A percentile compares a stretch with the other conserved stretches of the same genome.
phyloP scores from a whole-genome alignment of 2,113 vertebrate species.

The Dendropsophus ebraccatus region DNA sequence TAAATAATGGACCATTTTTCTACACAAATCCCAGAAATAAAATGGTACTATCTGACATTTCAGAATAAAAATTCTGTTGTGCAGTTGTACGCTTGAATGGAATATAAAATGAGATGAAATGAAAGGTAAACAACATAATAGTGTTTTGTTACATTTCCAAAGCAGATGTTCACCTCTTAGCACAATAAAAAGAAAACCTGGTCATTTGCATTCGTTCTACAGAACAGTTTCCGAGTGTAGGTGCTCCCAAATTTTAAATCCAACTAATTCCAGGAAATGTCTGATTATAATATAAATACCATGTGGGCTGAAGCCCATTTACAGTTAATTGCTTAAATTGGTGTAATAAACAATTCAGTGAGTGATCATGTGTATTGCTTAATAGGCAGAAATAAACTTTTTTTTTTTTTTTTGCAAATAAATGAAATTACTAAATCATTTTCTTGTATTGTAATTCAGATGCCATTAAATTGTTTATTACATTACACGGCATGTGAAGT shows the following conservation, averaged over 20 bases:
- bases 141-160: slow-evolving; percentile 42
- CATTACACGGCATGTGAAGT: not conserved
- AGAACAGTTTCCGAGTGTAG: slow-evolving; percentile 34
- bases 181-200: slow-evolving; percentile 41
- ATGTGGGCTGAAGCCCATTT: slow-evolving; percentile 48
- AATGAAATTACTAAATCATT: slow-evolving; percentile 31
- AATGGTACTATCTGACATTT: not conserved
- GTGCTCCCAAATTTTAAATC: slow-evolving; percentile 40
- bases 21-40: not conserved
- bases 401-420: not conserved
- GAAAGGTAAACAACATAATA: not conserved
- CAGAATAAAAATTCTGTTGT: not conserved
- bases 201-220: slow-evolving; percentile 30
- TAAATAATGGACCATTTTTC: slow-evolving; percentile 11
- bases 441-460: slow-evolving; percentile 21
- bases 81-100: not conserved
- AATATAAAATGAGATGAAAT: slow-evolving; percentile 37
- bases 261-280: slow-evolving; percentile 51
- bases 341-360: slow-evolving; percentile 25
- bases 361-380: slow-evolving; percentile 29
- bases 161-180: slow-evolving; percentile 44
- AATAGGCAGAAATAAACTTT: slow-evolving; percentile 22
- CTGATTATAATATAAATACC: slow-evolving; percentile 55
- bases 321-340: slow-evolving; percentile 29
- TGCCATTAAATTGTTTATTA: slow-evolving; percentile 22